Base-by-base conservation (phyloP, 2,797 vertebrate genomes). In the Eulemur rubriventer region DNA sequence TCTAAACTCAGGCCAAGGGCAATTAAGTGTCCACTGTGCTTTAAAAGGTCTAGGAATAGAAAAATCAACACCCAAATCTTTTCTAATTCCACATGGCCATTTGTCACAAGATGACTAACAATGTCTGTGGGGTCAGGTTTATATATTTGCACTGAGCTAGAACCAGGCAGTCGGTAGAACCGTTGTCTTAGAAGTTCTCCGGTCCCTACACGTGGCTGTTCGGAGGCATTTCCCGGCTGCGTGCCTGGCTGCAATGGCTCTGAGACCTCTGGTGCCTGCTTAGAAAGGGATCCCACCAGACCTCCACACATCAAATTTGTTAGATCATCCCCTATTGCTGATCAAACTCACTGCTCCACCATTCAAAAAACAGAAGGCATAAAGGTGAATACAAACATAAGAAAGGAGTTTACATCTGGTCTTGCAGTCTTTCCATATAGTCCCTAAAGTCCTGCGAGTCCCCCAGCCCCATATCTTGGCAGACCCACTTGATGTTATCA, bases 371-470 rank as follows among this genome's bases (percentile, higher is more conserved):
- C 98, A 98, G 99, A 99, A 99, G 99, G 99, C 99, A 99, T 99
- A 98, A 99, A 99, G 99, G 99, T 99, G 99, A 99, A 98, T 99
- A 98, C 98, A 97, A 98, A 98, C 98, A 95, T 98, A 98, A 98
- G 98, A 98, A 98, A 98, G 98, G 95, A 98, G 98, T 98, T 99
- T 98, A 99, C 99, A 99, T 99, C 99, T 99, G 99, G 99, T 99
- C 99, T 99, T 99, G 99, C 98, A 99, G 99, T 98, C 99, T 99
- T 97, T 99, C 99, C 99, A 99, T 99, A 98, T 99, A 99, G 98
- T 99, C 99, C 98, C 99, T 99, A 98, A 99, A 99, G 98, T 99
- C 99, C 95, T 98, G 98, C 83, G 99, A 99, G 93, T 99, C 99
- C 30, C 99, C 99, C 98, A 99, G 99, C 98, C 99, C 99, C 99